Evolutionary conservation across 2,888 invertebrate genomes (phyloP).

Genomic region (Cryptocephalus moraei): DNA sequence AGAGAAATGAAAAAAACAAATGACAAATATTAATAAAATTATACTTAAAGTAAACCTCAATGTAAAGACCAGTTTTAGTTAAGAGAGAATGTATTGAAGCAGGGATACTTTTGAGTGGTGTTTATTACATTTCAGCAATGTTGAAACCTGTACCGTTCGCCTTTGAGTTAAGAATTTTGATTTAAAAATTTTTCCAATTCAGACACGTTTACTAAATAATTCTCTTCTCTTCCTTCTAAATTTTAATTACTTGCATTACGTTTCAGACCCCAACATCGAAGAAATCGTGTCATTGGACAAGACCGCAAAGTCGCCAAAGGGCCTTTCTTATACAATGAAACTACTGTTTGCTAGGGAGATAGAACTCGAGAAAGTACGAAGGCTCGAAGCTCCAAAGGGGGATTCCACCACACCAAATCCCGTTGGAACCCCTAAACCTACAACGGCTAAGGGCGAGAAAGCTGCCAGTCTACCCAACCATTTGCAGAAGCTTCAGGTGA

Average conservation of each 20-base stretch:
- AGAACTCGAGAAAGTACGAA: constrained; percentile 60
- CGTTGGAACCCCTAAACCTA: neutral
- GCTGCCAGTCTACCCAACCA: constrained; percentile 52
- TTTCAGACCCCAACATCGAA: constrained; percentile 71
- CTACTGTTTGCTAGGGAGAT: constrained; percentile 78
- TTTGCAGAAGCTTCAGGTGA: constrained; percentile 56
- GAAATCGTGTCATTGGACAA: constrained; percentile 44
- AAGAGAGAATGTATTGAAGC: too few species aligned
- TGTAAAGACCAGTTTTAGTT: too few species aligned
- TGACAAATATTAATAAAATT: neutral
- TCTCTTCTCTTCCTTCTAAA: too few species aligned
- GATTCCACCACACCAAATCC: constrained; percentile 3
- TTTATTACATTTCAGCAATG: too few species aligned
- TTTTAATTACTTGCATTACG: constrained; percentile 6
- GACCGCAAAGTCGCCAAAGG: constrained; percentile 5
- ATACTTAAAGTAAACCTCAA: too few species aligned
- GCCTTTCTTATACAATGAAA: constrained; percentile 57
- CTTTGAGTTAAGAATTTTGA: neutral
- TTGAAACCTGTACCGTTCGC: too few species aligned
- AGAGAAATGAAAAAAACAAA: constrained; percentile 6
- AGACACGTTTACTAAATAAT: too few species aligned
- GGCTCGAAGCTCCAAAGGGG: constrained; percentile 19
- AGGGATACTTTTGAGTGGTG: too few species aligned
- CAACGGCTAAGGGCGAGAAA: constrained; percentile 1
- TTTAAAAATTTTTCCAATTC: too few species aligned